Conservation (phyloP, 2,797 vertebrate genomes). For the Mus minutoides region DNA sequence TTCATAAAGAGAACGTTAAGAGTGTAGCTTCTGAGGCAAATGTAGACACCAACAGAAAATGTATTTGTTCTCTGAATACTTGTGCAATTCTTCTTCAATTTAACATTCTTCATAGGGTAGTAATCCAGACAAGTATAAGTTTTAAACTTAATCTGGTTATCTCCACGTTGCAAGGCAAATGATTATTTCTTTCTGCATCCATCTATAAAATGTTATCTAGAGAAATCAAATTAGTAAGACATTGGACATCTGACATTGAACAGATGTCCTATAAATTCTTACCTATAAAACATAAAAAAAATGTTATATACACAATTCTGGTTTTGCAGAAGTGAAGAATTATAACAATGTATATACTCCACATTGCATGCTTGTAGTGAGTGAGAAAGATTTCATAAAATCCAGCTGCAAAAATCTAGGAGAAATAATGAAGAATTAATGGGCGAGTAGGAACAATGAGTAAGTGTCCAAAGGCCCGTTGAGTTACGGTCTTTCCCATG, state of each 20-base stretch:
- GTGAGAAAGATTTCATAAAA: neutral
- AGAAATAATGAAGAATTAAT: neutral
- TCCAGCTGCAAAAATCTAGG: neutral
- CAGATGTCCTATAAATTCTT: neutral
- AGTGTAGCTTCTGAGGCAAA: neutral
- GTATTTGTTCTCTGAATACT: neutral
- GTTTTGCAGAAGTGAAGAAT: neutral
- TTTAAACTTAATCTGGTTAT: neutral
- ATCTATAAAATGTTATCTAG: neutral
- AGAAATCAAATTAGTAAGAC: neutral
- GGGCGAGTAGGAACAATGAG: neutral
- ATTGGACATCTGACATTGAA: neutral
- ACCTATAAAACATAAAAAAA: neutral
- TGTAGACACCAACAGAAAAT: neutral
- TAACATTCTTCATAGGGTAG: neutral
- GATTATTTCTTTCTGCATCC: neutral
- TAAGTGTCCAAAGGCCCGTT: neutral
- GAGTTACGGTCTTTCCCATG: neutral
- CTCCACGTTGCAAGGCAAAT: neutral
- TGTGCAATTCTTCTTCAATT: neutral
- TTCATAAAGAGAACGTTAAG: neutral
- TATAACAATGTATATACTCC: neutral
- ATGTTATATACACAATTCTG: neutral
- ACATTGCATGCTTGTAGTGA: neutral
- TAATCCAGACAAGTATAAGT: neutral